These are phyloP conservation scores for Plebejus anna DNA, from an alignment of 2,888 invertebrate genomes.

Conservation along the genomic window DNA sequence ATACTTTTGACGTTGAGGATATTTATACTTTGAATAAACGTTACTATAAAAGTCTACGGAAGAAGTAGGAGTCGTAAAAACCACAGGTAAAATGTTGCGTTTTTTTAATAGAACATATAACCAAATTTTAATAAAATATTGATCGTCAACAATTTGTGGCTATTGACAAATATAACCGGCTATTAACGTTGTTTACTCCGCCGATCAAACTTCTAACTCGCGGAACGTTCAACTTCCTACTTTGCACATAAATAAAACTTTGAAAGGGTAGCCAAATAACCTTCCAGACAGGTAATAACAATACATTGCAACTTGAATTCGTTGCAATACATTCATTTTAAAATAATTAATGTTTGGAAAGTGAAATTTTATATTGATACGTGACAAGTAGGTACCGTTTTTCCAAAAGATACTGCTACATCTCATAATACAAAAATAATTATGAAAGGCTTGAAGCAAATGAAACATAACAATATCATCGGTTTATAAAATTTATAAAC, in stretches of 20 bases:
- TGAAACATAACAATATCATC: no score
- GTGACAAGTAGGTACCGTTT: no score
- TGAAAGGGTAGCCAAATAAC: constrained; percentile 23
- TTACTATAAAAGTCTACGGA: background rate
- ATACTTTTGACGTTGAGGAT: background rate
- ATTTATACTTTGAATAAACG: background rate
- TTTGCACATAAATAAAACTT: constrained; percentile 26
- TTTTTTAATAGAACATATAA: background rate
- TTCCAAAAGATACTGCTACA: no score
- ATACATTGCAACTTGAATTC: constrained; percentile 22
- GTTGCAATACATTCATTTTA: background rate
- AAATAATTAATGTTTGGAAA: no score
- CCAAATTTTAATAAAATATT: background rate
- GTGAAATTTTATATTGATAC: no score
- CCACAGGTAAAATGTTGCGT: background rate
- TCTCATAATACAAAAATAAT: no score
- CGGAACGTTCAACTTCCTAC: constrained; percentile 18
- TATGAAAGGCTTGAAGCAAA: no score
- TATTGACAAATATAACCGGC: background rate
- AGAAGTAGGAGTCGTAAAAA: background rate
- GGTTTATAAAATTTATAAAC: no score
- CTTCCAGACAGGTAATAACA: constrained; percentile 25
- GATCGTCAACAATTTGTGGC: background rate
- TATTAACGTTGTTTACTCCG: constrained; percentile 9
- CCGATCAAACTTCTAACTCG: constrained; percentile 22